Percentiles rank a stretch among this genome's conserved stretches.
Evolutionary conservation across 2,113 vertebrate species (phyloP).

Genomic region (Xenopus tropicalis): UCB_Xtro_10.0 CM004450.2:26606501-26607000

Average conservation of each 20-base stretch:
- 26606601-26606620: slow-evolving; percentile 41
- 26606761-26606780: slow-evolving; percentile 29
- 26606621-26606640: slow-evolving; percentile 10
- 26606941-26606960: slow-evolving; percentile 33
- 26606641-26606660: not conserved
- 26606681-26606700: slow-evolving; percentile 34
- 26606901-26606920: slow-evolving; percentile 17
- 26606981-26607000: slow-evolving; percentile 31
- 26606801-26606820: not conserved
- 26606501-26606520: slow-evolving; percentile 9
- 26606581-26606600: slow-evolving; percentile 42
- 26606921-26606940: slow-evolving; percentile 25
- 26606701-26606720: slow-evolving; percentile 9
- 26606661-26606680: slow-evolving; percentile 6
- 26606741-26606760: slow-evolving; percentile 23
- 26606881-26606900: slow-evolving; percentile 2
- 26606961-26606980: slow-evolving; percentile 38
- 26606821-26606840: slow-evolving; percentile 4
- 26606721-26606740: slow-evolving; percentile 6
- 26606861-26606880: slow-evolving; percentile 4
- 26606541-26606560: slow-evolving; percentile 36
- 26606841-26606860: slow-evolving; percentile 1
- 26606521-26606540: slow-evolving; percentile 37
- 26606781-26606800: not conserved
- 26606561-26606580: slow-evolving; percentile 40